phyloP scores from a whole-genome alignment of 2,888 invertebrate species.

The Nomada flava region DNA sequence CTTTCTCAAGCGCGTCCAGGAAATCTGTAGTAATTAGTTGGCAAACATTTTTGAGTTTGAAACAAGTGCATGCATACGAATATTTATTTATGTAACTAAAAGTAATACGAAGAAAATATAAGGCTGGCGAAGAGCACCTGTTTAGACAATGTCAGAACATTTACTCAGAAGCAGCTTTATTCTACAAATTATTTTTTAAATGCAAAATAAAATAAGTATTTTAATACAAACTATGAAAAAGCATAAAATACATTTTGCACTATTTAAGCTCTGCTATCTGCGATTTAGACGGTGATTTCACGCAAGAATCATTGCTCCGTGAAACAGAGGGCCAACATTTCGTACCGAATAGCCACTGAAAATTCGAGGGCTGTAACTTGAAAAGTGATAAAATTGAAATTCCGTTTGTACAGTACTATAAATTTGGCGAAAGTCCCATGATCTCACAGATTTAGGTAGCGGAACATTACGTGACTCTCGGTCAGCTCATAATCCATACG shows the following conservation, averaged over 20 bases:
- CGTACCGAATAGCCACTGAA: neutral
- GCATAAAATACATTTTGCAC: too few relatives aligned
- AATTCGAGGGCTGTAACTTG: neutral
- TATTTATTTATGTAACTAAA: too few relatives aligned
- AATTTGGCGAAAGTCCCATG: conserved; percentile 34
- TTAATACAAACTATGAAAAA: too few relatives aligned
- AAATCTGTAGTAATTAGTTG: neutral
- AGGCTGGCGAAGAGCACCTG: too few relatives aligned
- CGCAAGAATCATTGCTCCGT: neutral
- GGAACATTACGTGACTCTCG: conserved; percentile 49
- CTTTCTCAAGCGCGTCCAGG: neutral
- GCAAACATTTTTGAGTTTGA: neutral
- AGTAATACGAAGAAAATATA: too few relatives aligned
- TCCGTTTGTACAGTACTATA: conserved; percentile 32
- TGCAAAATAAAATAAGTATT: too few relatives aligned
- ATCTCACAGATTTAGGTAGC: conserved; percentile 50
- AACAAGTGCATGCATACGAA: too few relatives aligned
- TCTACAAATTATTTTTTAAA: too few relatives aligned
- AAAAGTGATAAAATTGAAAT: conserved; percentile 42
- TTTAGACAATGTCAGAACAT: too few relatives aligned
- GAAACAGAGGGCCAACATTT: neutral
- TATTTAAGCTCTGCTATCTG: neutral
- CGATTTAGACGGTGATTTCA: neutral
- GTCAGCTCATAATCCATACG: conserved; percentile 48
- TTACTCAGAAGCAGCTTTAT: too few relatives aligned